These are phyloP conservation scores for Taeniopygia guttata DNA, from an alignment of 2,797 vertebrate genomes.

Conservation along the genomic window DNA sequence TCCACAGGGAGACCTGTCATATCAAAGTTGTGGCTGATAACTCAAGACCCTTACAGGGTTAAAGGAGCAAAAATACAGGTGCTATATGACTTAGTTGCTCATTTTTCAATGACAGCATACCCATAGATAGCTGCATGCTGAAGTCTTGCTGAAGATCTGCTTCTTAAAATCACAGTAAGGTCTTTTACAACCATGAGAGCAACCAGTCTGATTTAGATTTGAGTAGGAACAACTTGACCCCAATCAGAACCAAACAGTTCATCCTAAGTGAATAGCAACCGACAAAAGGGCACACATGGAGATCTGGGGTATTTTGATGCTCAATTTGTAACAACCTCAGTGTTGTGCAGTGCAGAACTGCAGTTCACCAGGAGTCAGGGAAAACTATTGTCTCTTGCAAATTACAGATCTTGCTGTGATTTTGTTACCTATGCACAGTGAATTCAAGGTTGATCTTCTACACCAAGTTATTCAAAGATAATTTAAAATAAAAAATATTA, in stretches of 20 bases:
- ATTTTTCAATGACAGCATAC: background rate
- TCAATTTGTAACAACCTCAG: background rate
- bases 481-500: background rate
- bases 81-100: background rate
- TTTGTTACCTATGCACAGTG: background rate
- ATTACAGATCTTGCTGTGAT: background rate
- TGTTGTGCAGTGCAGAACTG: background rate
- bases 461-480: background rate
- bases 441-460: background rate
- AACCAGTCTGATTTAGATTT: background rate
- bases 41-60: background rate
- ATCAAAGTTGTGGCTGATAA: background rate
- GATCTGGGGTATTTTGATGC: background rate
- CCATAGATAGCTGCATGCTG: background rate
- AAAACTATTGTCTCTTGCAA: background rate
- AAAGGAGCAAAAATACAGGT: background rate
- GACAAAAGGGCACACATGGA: background rate
- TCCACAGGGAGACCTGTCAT: background rate
- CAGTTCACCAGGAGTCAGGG: background rate
- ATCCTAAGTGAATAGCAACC: background rate
- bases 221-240: background rate
- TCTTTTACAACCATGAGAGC: background rate
- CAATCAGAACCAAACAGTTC: background rate
- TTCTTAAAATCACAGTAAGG: background rate
- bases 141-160: background rate